Base-by-base conservation (phyloP, 2,113 vertebrate species). In the Psephotus haematonotus region DNA sequence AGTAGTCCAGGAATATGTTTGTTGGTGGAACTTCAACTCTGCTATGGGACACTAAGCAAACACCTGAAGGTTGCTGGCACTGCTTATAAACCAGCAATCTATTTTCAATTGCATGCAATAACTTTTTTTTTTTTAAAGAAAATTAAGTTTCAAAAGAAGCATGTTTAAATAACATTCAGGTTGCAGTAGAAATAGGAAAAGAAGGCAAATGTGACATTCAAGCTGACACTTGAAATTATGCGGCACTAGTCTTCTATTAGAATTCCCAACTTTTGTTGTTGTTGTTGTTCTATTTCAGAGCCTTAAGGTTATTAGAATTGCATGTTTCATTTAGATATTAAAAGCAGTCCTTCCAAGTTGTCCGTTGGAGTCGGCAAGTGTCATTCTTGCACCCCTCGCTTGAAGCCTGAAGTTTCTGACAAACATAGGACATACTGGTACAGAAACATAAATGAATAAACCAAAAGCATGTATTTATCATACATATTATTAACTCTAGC, bases 151-250 rank as follows among this genome's bases (percentile, higher is more conserved):
- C 47, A 92, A 79, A 95, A 78, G 23, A 59, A 64, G 11, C 22
- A 31, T 78, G 25, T 95, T 97, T 88, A 94, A 94, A 78, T 97
- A 95, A 95, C 53, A 44, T 65, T 28, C 82, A 92, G 91, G 64
- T 94, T 93, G 78, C 91, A 92, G 92, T 28, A 95, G 72, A 96
- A 93, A 88, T 18, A 37, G 91, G 86, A 25, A 67, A 89, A 96
- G 97, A n/a, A 60, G 96, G 78, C 41, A 91, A 95, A 83, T 64
- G 25, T 44, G 50, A 77, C 88, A 44, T 93, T 19, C 25, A 77
- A 71, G 11, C 19, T 64, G 41, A 80, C n/a, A 70, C 22, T 79
- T 92, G 88, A 76, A 97, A 91, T 78, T 91, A 85, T 57, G 65
- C 59, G 80, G 47, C 72, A 46, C 94, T 95, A 69, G 29, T 69